These are phyloP conservation scores for Procavia capensis DNA, from an alignment of 2,113 vertebrate species.

Conservation along the genomic window DNA sequence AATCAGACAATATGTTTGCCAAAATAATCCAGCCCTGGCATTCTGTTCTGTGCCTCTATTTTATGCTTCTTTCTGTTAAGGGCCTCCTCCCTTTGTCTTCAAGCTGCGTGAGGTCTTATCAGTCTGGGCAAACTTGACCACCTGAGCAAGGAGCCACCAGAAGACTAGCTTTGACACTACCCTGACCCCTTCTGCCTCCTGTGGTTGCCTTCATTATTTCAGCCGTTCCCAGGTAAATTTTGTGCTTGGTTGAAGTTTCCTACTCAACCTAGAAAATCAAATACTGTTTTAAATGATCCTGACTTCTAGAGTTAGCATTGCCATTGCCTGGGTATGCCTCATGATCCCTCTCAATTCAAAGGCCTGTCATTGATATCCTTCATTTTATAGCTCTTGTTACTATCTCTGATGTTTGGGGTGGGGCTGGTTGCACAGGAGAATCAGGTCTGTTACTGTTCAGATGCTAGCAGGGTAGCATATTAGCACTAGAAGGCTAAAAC, in stretches of 20 bases:
- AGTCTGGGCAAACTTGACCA: neutral
- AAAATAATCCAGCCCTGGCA: neutral
- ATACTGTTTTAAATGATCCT: slow-evolving; percentile 13
- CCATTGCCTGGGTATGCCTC: neutral
- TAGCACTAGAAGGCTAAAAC: neutral
- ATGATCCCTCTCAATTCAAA: neutral
- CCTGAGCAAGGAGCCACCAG: neutral
- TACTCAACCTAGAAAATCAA: slow-evolving; percentile 53
- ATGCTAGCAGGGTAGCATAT: neutral
- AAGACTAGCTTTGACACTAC: slow-evolving; percentile 8
- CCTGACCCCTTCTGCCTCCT: neutral
- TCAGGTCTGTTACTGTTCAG: neutral
- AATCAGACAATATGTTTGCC: neutral
- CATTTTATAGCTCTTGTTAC: neutral
- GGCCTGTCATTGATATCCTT: neutral
- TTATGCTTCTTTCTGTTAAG: neutral
- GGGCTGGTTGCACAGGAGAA: neutral
- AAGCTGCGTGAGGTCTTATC: neutral
- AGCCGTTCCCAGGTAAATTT: neutral
- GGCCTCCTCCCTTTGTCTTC: neutral
- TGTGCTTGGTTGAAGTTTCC: slow-evolving; percentile 38
- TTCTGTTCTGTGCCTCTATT: neutral
- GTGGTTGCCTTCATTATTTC: slow-evolving; percentile 52
- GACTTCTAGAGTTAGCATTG: slow-evolving; percentile 25
- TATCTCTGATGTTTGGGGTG: neutral